Base-by-base conservation (phyloP, 2,797 vertebrate species). In the Vipera latastei region DNA sequence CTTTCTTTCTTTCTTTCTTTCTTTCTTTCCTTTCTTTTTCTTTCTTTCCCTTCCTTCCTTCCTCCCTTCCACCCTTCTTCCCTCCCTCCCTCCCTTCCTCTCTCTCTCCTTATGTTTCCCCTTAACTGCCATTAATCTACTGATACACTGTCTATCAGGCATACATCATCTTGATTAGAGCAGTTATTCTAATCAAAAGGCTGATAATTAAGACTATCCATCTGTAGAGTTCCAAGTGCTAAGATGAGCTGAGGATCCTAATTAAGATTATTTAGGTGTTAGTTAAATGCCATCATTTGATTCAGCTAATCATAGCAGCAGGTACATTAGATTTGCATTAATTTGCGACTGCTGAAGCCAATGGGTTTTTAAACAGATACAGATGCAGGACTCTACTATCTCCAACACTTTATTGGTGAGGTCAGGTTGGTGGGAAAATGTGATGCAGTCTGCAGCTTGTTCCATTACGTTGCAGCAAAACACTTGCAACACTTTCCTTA, bases 181-280 rank as follows among this genome's bases (percentile, higher is more conserved):
- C 97, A 98, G 98, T 98, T 98, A 98, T 98, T 98, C 96, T 98
- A 98, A 98, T 98, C 98, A 98, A 98, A 98, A 97, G 97, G 96
- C 96, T 98, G 97, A 98, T 98, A 98, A 98, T 98, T 98, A 98
- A 98, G 97, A 98, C 97, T 97, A 98, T 97, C 98, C 97, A 98
- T 98, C 98, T 98, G 97, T 97, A 97, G 96, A 98, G 97, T 97
- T 97, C 97, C 96, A 97, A 98, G 97, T 97, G 97, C 95, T 98
- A 96, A 97, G 96, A 97, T 96, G 97, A 98, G 96, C 95, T 97
- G 97, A 98, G 97, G 97, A 98, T 97, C 95, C 97, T 98, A 98
- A 97, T 98, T 98, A 98, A 98, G 97, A 97, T 98, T 98, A 98
- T 98, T 98, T 98, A 98, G 97, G 98, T 98, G 97, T 98, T 98